Evolutionary conservation across 37 sponge, comb jelly and placozoan genomes (phyloP).

Genomic region (Aplysina aerophoba): DNA sequence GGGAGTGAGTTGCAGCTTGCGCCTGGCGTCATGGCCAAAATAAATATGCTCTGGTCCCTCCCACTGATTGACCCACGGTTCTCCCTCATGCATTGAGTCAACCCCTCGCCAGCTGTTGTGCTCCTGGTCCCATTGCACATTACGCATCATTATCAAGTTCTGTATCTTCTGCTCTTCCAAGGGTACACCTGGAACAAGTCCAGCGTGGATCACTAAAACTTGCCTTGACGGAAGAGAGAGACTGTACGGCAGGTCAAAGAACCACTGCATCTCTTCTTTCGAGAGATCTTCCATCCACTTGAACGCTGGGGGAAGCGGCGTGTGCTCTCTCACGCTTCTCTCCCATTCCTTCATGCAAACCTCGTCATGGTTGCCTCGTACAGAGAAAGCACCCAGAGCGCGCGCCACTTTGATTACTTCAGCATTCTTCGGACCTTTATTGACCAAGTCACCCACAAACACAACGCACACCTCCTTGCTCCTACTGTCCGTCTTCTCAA

Average conservation of each 20-base stretch:
- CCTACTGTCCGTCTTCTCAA: conserved; percentile 40
- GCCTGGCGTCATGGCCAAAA: conserved; percentile 85
- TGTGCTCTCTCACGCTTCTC: not conserved
- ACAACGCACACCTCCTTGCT: conserved; percentile 45
- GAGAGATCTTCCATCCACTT: conserved; percentile 68
- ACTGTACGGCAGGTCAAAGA: conserved; percentile 70
- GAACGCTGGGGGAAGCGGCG: conserved; percentile 39
- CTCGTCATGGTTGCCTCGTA: conserved; percentile 89
- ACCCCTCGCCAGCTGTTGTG: conserved; percentile 21
- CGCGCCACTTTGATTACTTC: conserved; percentile 61
- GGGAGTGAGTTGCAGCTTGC: conserved; percentile 50
- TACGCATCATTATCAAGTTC: conserved; percentile 57
- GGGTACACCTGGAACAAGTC: conserved; percentile 62
- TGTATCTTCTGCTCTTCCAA: conserved; percentile 56
- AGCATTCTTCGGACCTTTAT: conserved; percentile 81
- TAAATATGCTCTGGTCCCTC: conserved; percentile 80
- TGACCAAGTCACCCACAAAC: conserved; percentile 85
- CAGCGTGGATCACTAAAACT: conserved; percentile 74
- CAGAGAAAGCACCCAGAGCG: conserved; percentile 55
- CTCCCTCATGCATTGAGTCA: not conserved
- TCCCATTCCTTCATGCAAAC: conserved; percentile 62
- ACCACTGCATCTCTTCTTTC: conserved; percentile 68
- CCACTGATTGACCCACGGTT: conserved; percentile 77
- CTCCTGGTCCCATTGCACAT: conserved; percentile 36
- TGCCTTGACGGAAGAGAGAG: conserved; percentile 64